Conservation (phyloP, 2,113 vertebrate species). For the Mus pahari region DNA sequence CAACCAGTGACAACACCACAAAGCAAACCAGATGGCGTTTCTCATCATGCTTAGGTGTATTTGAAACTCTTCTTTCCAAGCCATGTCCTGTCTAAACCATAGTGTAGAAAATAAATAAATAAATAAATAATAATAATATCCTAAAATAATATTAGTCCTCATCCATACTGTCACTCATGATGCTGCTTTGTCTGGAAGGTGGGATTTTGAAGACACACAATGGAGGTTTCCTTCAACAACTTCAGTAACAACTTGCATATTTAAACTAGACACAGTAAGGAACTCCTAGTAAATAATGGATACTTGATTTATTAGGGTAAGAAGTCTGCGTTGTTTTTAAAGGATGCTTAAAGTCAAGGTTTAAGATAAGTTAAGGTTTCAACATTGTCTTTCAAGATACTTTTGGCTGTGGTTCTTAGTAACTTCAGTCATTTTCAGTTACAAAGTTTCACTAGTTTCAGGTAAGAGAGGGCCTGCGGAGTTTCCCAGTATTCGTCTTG, state of each 20-base stretch:
- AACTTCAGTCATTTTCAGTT: neutral
- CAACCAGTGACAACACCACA: neutral
- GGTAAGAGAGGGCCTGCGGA: neutral
- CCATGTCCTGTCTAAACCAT: neutral
- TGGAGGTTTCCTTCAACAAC: neutral
- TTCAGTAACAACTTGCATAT: neutral
- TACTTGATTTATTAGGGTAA: neutral
- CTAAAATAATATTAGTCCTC: neutral
- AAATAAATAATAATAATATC: neutral
- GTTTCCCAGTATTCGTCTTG: neutral
- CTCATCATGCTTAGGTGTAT: neutral
- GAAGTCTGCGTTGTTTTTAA: neutral
- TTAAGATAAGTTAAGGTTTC: neutral
- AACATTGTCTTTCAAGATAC: constrained; percentile 22
- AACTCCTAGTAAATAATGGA: neutral
- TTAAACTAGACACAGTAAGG: neutral
- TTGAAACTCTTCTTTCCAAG: constrained; percentile 42
- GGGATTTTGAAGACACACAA: neutral
- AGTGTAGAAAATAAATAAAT: neutral
- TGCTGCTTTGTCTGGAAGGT: neutral
- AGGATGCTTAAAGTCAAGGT: neutral
- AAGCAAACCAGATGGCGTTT: neutral
- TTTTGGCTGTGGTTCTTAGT: constrained; percentile 39
- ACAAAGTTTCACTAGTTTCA: neutral
- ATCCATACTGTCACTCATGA: neutral